A percentile compares a stretch with the other conserved stretches of the same genome.
phyloP scores from a whole-genome alignment of 2,888 invertebrate genomes.

The Alentia gelatinosa region DNA sequence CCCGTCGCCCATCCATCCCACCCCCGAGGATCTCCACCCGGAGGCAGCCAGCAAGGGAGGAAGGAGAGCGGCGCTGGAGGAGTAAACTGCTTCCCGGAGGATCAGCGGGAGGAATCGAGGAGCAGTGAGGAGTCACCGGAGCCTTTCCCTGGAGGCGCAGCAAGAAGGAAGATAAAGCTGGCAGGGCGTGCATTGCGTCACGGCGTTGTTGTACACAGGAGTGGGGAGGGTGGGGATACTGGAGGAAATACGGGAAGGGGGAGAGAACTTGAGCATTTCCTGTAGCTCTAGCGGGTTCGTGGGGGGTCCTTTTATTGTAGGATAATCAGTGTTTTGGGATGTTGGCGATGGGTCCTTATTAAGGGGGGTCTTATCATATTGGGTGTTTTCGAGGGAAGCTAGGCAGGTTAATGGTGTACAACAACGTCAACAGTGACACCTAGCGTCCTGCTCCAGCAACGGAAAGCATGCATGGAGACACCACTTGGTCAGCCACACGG shows the following conservation, averaged over 20 bases:
- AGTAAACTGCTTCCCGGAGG: neutral
- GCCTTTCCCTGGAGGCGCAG: conserved; percentile 2
- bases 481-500: neutral
- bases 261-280: neutral
- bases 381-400: neutral
- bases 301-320: neutral
- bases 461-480: too few relatives aligned
- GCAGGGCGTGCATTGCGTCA: neutral
- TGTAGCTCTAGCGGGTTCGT: neutral
- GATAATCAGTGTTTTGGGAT: neutral
- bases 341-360: neutral
- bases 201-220: neutral
- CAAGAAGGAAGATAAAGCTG: neutral
- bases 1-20: too few relatives aligned
- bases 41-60: neutral
- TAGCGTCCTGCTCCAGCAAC: too few relatives aligned
- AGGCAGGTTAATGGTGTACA: neutral
- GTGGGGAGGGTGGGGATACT: neutral
- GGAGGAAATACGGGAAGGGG: neutral
- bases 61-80: neutral
- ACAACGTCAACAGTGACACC: neutral
- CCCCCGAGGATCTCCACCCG: too few relatives aligned
- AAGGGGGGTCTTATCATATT: neutral
- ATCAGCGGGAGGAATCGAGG: conserved; percentile 1
- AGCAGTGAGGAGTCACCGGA: neutral